Evolutionary conservation across 2,888 invertebrate genomes (phyloP).

Genomic region (Copidosoma aretas): DNA sequence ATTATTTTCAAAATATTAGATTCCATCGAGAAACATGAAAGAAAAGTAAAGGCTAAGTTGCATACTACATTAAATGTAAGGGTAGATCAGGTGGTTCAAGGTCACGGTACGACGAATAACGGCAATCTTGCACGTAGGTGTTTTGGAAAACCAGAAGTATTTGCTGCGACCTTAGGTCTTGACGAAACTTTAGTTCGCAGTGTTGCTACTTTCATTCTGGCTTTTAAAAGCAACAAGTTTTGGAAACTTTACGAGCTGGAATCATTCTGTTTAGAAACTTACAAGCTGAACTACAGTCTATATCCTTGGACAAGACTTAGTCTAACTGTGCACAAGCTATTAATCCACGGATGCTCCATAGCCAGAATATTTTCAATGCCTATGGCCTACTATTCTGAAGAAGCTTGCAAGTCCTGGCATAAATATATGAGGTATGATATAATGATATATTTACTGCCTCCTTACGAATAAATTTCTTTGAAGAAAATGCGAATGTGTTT

Average conservation of each 20-base stretch:
- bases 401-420: slow-evolving; percentile 11
- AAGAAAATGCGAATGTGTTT: too few relatives aligned
- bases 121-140: slow-evolving; percentile 12
- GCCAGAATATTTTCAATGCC: slow-evolving; percentile 3
- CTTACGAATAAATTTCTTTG: too few relatives aligned
- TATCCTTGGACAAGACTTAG: slow-evolving; percentile 13
- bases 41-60: neutral
- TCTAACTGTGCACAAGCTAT: too few relatives aligned
- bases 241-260: slow-evolving; percentile 4
- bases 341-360: slow-evolving; percentile 6
- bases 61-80: neutral
- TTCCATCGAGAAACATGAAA: too few relatives aligned
- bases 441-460: too few relatives aligned
- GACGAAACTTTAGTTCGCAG: neutral
- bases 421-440: neutral
- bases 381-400: slow-evolving; percentile 10
- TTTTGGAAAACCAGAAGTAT: slow-evolving; percentile 2
- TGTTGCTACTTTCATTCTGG: neutral
- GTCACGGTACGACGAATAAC: slow-evolving; percentile 2
- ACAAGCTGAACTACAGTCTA: neutral
- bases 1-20: too few relatives aligned
- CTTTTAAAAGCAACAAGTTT: slow-evolving; percentile 9
- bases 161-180: slow-evolving; percentile 3
- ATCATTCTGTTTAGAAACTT: slow-evolving; percentile 11
- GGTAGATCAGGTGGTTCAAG: neutral